Conservation (phyloP, 2,113 vertebrate genomes). For the Stomatorhinus ivindoensis region DNA sequence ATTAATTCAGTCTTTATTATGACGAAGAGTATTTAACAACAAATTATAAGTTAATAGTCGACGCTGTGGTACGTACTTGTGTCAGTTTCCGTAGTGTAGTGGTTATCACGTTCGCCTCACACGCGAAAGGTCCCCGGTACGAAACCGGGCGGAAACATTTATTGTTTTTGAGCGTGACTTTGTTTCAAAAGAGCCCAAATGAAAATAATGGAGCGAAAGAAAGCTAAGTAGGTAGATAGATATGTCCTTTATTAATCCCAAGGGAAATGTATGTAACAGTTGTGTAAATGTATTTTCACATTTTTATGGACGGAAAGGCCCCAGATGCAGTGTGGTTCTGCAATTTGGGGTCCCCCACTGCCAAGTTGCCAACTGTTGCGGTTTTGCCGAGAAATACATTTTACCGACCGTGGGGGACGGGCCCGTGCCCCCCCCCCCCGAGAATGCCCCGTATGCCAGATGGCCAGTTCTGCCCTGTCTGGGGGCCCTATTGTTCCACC, state of each 20-base stretch:
- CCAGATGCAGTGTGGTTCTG: not conserved
- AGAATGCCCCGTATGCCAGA: not conserved
- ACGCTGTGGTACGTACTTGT: rapidly evolving
- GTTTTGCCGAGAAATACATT: not conserved
- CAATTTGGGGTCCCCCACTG: not conserved
- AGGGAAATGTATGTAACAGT: not conserved
- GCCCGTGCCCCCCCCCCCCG: not conserved
- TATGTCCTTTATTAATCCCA: not conserved
- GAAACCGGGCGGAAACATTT: slow-evolving; percentile 58
- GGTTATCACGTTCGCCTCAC: slow-evolving; percentile 62
- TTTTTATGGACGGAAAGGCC: not conserved
- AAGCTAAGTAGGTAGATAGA: not conserved
- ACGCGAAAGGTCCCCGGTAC: slow-evolving; percentile 60
- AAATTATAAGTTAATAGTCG: too few relatives aligned
- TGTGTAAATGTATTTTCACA: not conserved
- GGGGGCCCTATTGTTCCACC: not conserved
- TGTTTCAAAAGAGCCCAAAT: not conserved
- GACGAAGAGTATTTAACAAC: too few relatives aligned
- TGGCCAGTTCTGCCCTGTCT: not conserved
- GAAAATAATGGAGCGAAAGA: not conserved
- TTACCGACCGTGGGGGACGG: not conserved
- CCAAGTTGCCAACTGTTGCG: not conserved
- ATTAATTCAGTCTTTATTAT: not conserved
- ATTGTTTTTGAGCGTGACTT: not conserved
- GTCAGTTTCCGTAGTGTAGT: slow-evolving; percentile 24